Evolutionary conservation across 2,797 vertebrate species (phyloP).

Genomic region (Vespertilio murinus): DNA sequence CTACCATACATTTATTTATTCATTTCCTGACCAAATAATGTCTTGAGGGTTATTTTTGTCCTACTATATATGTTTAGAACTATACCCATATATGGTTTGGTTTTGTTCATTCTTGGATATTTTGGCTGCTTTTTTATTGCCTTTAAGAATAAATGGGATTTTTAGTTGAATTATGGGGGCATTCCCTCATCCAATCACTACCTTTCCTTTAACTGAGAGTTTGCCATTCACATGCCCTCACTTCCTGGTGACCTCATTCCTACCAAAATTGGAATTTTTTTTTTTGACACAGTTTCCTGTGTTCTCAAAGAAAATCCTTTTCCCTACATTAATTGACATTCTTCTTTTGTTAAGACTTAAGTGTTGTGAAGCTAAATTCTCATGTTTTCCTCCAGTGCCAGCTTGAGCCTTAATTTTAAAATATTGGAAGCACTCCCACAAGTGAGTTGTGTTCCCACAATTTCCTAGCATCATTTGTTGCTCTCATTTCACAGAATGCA

Average conservation of each 20-base stretch:
- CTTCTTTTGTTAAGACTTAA: conserved; percentile 75
- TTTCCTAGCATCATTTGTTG: conserved; percentile 55
- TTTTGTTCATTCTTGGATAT: not conserved
- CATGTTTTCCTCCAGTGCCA: conserved; percentile 25
- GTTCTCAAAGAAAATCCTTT: conserved; percentile 59
- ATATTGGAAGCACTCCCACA: conserved; percentile 59
- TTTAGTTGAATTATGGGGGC: not conserved
- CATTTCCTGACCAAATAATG: not conserved
- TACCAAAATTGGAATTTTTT: conserved; percentile 48
- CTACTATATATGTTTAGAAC: not conserved
- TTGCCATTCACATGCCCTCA: not conserved
- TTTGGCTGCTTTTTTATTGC: not conserved
- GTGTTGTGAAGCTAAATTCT: conserved; percentile 62
- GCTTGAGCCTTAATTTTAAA: conserved; percentile 10
- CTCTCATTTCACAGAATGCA: conserved; percentile 37
- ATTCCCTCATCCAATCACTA: not conserved
- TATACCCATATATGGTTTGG: not conserved
- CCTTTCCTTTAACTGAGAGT: conserved; percentile 35
- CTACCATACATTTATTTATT: not conserved
- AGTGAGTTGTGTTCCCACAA: conserved; percentile 37
- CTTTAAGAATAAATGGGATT: not conserved
- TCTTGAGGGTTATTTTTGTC: not conserved
- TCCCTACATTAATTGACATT: conserved; percentile 51
- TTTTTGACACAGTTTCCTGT: conserved; percentile 72
- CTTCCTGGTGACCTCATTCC: conserved; percentile 49